Evolutionary conservation across 2,888 invertebrate genomes (phyloP), one percentile per base, ranked within the genome.

Genomic region (Noctua comes): DNA sequence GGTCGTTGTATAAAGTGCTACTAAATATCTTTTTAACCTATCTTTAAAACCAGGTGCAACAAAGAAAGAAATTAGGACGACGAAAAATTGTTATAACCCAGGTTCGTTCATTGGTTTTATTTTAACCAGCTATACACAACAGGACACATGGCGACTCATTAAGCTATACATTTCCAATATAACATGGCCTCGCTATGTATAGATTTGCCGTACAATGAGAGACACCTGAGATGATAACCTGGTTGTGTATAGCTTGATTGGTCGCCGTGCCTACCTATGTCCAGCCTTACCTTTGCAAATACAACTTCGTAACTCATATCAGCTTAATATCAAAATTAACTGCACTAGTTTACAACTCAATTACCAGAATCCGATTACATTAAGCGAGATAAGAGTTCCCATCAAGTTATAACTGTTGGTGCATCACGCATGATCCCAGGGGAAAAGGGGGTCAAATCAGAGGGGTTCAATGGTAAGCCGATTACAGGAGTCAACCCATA

Each of bases 361-460:
- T 96, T 96, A 95, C 95, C 93, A 93, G 93, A 95, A 95, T 95
- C 95, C 93, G 95, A 95, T 96, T 95, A 96, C 93, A 95, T 96
- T 95, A 96, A 95, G 94, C 94, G 91, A 93, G 97, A 96, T 97
- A 96, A 97, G 96, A 93, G 93, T 94, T 96, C 95, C 94, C 95
- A 96, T 96, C 96, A 94, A 94, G 93, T 94, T 93, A 94, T 95
- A 94, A 93, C 95, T 94, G 94, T 91, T 93, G 92, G 93, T 94
- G 95, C 95, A 94, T 93, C 92, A 92, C 93, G 92, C 93, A 90
- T 89, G 90, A 88, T 93, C 94, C 93, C 91, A 75, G 83, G 94
- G 94, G 94, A 91, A 31, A 40, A 89, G 86, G 88, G 86, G 88
- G 70, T 87, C 90, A 92, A 93, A 92, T 91, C 93, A 88, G 92